These are phyloP conservation scores for Drosophila dunni DNA, from an alignment of 1,140 invertebrate species.

Conservation along the genomic window DNA sequence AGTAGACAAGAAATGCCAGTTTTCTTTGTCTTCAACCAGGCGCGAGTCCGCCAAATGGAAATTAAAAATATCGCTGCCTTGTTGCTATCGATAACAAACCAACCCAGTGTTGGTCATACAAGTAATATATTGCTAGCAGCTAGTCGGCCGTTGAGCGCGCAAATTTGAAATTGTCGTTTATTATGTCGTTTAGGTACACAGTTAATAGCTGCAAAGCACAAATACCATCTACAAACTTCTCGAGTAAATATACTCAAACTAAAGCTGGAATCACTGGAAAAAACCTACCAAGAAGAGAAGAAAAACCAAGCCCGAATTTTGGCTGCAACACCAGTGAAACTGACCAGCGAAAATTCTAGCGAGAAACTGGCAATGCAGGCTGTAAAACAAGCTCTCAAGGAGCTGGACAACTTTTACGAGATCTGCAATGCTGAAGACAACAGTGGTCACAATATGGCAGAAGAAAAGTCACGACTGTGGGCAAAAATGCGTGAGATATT, in stretches of 20 bases:
- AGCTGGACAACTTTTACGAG: conserved; percentile 67
- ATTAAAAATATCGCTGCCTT: too few species aligned
- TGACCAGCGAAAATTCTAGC: conserved; percentile 65
- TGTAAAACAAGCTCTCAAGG: conserved; percentile 69
- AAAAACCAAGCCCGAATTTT: conserved; percentile 59
- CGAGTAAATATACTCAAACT: conserved; percentile 61
- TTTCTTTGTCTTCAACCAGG: too few species aligned
- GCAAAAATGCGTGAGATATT: conserved; percentile 68
- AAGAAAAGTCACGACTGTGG: conserved; percentile 68
- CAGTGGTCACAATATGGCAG: conserved; percentile 34
- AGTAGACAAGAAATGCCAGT: not conserved
- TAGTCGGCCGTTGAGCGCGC: too few species aligned
- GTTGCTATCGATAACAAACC: too few species aligned
- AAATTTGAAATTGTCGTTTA: too few species aligned
- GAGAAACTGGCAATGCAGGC: conserved; percentile 58
- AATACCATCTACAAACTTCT: conserved; percentile 46
- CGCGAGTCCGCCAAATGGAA: too few species aligned
- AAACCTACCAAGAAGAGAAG: conserved; percentile 52
- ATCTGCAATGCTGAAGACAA: conserved; percentile 46
- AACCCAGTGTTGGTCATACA: too few species aligned
- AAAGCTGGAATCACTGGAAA: conserved; percentile 58
- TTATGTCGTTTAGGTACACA: too few species aligned
- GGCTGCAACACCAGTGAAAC: conserved; percentile 64
- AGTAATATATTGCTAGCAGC: too few species aligned
- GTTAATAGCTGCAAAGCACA: conserved; percentile 58